phyloP scores from a whole-genome alignment of 2,888 invertebrate genomes.

The Nomada ruficornis region DNA sequence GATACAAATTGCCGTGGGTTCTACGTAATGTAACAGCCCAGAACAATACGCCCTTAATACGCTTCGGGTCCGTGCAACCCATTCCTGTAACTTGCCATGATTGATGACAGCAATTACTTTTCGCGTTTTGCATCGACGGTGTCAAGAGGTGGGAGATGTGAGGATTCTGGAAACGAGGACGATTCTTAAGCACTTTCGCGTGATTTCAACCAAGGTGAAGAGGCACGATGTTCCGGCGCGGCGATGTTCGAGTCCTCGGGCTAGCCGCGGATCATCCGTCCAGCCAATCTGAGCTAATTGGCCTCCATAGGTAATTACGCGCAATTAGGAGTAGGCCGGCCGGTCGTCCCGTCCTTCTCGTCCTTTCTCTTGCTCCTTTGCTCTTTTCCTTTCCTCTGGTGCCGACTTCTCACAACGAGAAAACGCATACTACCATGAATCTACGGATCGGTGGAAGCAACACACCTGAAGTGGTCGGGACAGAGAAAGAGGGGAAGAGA shows the following conservation, averaged over 20 bases:
- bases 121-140: constrained; percentile 23
- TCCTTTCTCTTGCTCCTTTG: constrained; percentile 34
- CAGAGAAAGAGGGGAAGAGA: constrained; percentile 25
- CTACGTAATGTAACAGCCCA: not conserved
- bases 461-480: constrained; percentile 45
- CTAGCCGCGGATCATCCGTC: constrained; percentile 73
- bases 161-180: constrained; percentile 53
- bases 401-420: constrained; percentile 63
- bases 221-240: constrained; percentile 62
- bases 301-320: constrained; percentile 83
- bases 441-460: constrained; percentile 74
- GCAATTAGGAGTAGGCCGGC: constrained; percentile 82
- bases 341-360: constrained; percentile 60
- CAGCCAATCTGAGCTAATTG: constrained; percentile 82
- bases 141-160: constrained; percentile 3
- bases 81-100: constrained; percentile 11
- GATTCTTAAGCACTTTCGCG: constrained; percentile 68
- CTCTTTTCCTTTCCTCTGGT: constrained; percentile 19
- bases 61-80: not conserved
- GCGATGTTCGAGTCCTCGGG: constrained; percentile 72
- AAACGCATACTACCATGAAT: constrained; percentile 69
- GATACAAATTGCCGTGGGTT: too few species aligned
- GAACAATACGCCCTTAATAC: constrained; percentile 16
- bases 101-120: constrained; percentile 33
- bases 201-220: constrained; percentile 69